These are phyloP conservation scores for Hippasteria phrygiana DNA, from an alignment of 53 echinoderm and acorn worm species.

Conservation along the genomic window DNA sequence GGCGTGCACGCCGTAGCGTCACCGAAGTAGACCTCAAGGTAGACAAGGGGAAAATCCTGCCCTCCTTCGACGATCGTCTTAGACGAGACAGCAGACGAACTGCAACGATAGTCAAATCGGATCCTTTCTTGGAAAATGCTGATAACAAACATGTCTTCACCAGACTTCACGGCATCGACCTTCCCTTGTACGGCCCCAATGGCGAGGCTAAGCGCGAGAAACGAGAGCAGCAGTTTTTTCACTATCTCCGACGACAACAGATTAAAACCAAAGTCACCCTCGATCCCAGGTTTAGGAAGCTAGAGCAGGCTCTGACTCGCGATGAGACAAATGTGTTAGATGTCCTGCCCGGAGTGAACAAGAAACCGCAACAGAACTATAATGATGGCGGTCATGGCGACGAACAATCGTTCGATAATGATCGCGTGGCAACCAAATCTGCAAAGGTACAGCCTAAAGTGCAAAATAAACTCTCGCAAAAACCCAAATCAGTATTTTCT, in stretches of 20 bases:
- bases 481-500: constrained; percentile 57
- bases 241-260: constrained; percentile 67
- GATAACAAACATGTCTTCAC: constrained; percentile 40
- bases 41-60: background rate
- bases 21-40: constrained; percentile 24
- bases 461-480: constrained; percentile 29
- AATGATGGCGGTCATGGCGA: background rate
- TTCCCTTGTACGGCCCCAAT: constrained; percentile 84
- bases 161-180: constrained; percentile 73
- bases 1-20: constrained; percentile 46
- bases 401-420: background rate
- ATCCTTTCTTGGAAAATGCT: constrained; percentile 26
- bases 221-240: constrained; percentile 64
- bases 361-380: background rate
- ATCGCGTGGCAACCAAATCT: constrained; percentile 27
- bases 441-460: constrained; percentile 31
- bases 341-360: no score
- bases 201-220: constrained; percentile 68
- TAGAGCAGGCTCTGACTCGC: constrained; percentile 58
- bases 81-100: constrained; percentile 29
- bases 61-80: constrained; percentile 22
- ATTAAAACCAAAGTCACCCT: constrained; percentile 57
- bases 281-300: constrained; percentile 72
- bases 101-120: constrained; percentile 10
- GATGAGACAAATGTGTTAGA: constrained; percentile 32